These are phyloP conservation scores for Gorilla gorilla DNA, from an alignment of 2,113 vertebrate genomes.

Conservation along the genomic window DNA sequence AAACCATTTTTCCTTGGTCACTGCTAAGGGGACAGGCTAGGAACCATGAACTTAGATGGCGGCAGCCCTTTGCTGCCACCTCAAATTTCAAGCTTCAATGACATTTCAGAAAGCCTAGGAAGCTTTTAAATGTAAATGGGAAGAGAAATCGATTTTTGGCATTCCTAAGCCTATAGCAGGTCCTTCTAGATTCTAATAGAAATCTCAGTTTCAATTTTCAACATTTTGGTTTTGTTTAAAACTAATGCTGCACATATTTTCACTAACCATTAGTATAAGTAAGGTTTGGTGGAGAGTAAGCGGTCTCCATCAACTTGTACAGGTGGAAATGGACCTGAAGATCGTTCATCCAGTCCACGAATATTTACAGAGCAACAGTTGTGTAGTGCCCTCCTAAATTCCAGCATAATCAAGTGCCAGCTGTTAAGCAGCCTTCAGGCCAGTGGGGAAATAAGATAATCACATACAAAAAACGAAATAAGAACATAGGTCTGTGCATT, in stretches of 20 bases:
- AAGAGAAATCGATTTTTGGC: not conserved
- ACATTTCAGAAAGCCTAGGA: not conserved
- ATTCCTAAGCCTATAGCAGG: not conserved
- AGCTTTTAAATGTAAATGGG: not conserved
- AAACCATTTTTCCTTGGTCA: not conserved
- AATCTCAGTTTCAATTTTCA: not conserved
- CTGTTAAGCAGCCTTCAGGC: not conserved
- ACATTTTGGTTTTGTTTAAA: not conserved
- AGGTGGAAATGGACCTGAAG: not conserved
- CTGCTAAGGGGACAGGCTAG: not conserved
- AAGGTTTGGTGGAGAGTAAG: not conserved
- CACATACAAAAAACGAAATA: not conserved
- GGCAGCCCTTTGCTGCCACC: not conserved
- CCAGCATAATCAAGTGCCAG: not conserved
- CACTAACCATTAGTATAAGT: not conserved
- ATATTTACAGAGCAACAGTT: not conserved
- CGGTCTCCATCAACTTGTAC: not conserved
- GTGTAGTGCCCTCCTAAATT: not conserved
- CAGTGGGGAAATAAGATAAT: not conserved
- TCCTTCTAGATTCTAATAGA: not conserved
- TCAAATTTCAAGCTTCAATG: not conserved
- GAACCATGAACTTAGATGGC: not conserved
- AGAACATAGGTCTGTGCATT: not conserved
- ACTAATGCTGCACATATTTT: not conserved
- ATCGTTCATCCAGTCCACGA: not conserved